Conservation (phyloP, 2,797 vertebrate genomes). For the Mormyrops boulengeri region DNA sequence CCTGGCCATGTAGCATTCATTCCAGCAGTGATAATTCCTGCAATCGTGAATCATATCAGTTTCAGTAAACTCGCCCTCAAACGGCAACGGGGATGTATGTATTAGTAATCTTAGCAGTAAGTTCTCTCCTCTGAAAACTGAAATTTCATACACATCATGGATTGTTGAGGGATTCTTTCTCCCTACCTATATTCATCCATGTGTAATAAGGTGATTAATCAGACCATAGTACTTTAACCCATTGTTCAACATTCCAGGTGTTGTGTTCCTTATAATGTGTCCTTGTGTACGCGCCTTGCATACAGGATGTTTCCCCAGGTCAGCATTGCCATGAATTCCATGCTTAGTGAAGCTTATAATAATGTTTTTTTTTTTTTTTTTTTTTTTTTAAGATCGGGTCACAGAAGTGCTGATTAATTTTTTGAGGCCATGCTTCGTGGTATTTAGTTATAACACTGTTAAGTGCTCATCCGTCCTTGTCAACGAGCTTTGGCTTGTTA, state of each 20-base stretch:
- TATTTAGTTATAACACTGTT: background rate
- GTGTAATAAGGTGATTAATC: background rate
- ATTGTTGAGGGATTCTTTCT: background rate
- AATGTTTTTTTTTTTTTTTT: background rate
- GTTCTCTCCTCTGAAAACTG: background rate
- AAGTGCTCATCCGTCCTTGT: background rate
- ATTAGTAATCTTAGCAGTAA: background rate
- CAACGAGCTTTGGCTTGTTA: background rate
- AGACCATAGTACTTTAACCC: background rate
- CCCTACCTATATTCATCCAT: background rate
- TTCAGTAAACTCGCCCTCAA: background rate
- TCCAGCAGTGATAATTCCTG: conserved; percentile 99
- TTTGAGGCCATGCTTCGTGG: background rate
- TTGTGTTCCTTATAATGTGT: background rate
- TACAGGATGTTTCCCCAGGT: background rate
- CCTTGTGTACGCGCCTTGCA: background rate
- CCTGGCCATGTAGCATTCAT: conserved; percentile 89
- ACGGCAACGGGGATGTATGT: background rate
- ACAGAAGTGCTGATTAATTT: background rate
- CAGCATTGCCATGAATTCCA: background rate
- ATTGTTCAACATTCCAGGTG: background rate
- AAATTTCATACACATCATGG: background rate
- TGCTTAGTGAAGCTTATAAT: background rate
- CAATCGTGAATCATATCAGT: background rate
- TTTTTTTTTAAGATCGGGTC: background rate